Base-by-base conservation (phyloP, 2,797 vertebrate species). In the Pangasius sanitwongsei region DNA sequence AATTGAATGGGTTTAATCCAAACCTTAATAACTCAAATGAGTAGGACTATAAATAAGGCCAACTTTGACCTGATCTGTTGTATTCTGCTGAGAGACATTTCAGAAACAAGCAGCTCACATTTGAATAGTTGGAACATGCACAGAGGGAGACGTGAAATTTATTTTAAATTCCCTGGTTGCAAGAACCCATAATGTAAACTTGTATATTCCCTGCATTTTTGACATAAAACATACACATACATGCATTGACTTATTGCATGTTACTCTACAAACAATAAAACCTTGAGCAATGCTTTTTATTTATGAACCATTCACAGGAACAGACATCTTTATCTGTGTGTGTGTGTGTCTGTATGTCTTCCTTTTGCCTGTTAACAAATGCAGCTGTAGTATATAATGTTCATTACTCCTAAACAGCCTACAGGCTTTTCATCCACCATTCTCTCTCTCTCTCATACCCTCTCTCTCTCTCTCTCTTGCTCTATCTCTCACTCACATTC, bases 351-450 rank as follows among this genome's bases (percentile, higher is more conserved):
- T 72, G 53, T 31, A 77, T 8, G 12, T 18, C 59, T 83, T 65
- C 61, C 82, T 65, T 88, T 87, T 69, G 23, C 44, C 48, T 85
- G 74, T 89, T 88, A 81, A 67, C 72, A 83, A 48, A 41, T 87
- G 61, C 88, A 87, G 87, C 82, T 90, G 88, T 88, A 87, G 82
- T 83, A 83, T 31, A 89, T 91, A 88, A 89, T 88, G 85, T 90
- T 65, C 86, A 90, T 91, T 91, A 87, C 87, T 44, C 25, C 67
- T 87, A 87, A 88, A 88, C 89, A 90, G 89, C 53, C 25, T 61
- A 57, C 63, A 78, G 83, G 81, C 87, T 23, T 57, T 74, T 91
- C 86, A 90, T 91, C 83, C 53, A 70, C 37, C 63, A 9, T 37
- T 74, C 70, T 41, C 78, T 77, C 77, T 70, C 74, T 6, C 69